Conservation (phyloP, 2,888 invertebrate genomes). For the Philonicus albiceps region DNA sequence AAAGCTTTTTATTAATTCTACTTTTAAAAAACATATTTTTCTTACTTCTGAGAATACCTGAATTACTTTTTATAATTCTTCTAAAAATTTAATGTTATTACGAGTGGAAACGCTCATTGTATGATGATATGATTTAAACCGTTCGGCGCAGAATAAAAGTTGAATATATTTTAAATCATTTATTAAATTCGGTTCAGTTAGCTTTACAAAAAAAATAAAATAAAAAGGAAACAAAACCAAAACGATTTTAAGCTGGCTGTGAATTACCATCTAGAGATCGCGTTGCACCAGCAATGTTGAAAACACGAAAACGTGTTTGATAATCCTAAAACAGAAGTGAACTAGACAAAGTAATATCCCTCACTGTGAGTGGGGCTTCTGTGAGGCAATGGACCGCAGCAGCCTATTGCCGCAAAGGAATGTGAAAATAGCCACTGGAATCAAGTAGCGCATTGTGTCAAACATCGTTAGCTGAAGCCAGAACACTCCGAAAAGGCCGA, state of each 20-base stretch:
- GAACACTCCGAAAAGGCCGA: constrained; percentile 87
- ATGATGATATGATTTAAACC: no score
- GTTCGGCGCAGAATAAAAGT: background rate
- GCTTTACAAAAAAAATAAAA: background rate
- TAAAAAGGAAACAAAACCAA: background rate
- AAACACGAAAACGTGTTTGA: constrained; percentile 24
- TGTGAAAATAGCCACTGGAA: constrained; percentile 84
- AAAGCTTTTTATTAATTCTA: no score
- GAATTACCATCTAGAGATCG: background rate
- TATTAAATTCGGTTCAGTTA: background rate
- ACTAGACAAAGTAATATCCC: background rate
- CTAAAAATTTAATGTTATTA: no score
- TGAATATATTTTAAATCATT: background rate
- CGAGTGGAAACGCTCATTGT: no score
- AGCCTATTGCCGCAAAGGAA: constrained; percentile 94
- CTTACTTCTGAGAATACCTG: no score
- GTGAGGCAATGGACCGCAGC: constrained; percentile 77
- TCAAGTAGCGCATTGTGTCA: constrained; percentile 87
- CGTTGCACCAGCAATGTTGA: background rate
- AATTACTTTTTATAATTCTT: no score
- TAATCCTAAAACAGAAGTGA: background rate
- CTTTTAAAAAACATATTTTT: no score
- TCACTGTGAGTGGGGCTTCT: constrained; percentile 18
- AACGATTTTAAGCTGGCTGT: background rate
- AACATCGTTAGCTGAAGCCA: constrained; percentile 97